These are phyloP conservation scores for Andrena trimmerana DNA, from an alignment of 2,888 invertebrate genomes.

Conservation along the genomic window DNA sequence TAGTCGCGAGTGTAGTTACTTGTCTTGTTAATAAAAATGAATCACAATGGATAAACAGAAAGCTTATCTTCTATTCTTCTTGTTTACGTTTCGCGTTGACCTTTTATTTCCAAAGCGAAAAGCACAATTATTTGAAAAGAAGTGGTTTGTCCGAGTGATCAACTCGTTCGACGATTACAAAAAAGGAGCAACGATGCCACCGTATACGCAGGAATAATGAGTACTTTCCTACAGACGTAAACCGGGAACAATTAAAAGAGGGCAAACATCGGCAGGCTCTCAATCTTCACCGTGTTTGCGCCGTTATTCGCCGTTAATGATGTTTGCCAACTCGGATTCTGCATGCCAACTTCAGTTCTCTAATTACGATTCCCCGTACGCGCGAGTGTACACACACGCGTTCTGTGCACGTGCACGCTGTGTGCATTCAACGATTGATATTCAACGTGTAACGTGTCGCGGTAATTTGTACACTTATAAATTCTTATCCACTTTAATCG, in stretches of 20 bases:
- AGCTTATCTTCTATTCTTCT: too few relatives aligned
- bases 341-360: not conserved
- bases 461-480: not conserved
- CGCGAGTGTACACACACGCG: not conserved
- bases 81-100: not conserved
- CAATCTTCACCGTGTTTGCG: not conserved
- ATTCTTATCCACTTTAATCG: not conserved
- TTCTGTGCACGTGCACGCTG: not conserved
- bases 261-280: not conserved
- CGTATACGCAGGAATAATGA: not conserved
- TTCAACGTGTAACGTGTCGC: not conserved
- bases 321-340: constrained; percentile 12
- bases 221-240: not conserved
- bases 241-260: not conserved
- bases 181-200: not conserved
- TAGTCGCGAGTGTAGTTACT: not conserved
- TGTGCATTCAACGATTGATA: not conserved
- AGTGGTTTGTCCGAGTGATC: not conserved
- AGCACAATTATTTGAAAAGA: not conserved
- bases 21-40: too few relatives aligned
- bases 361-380: constrained; percentile 14
- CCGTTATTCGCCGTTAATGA: constrained; percentile 18
- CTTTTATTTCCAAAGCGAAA: not conserved
- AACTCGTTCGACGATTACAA: not conserved
- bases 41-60: too few relatives aligned